Base-by-base conservation (phyloP, 1,140 invertebrate species). In the Lamellibrachia luymesi region DNA sequence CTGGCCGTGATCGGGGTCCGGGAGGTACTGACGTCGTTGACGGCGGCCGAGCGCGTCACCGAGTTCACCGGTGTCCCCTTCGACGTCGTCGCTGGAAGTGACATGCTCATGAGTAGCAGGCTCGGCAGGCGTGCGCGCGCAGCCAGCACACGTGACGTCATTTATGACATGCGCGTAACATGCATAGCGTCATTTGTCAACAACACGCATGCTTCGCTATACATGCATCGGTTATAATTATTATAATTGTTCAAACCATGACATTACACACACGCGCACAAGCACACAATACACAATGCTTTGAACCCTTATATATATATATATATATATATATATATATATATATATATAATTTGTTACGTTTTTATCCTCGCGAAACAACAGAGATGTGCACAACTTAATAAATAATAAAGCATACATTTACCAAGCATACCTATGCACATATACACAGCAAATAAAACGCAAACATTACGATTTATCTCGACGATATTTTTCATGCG, bases 41-140 rank as follows among this genome's bases (percentile, higher is more conserved):
- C 49, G 17, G 91, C 91, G 91, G 91, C 91, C 91, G 91, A 91
- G 91, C 91, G 49, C 2, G 91, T 4, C 13, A 91, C 91, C 13
- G 91, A 2, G 91, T 50, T 50, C 13, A 51, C n/a, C 2, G 91
- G 27, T 4, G 64, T 17, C 64, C 8, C 17, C 64, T 80, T 80
- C 5, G 64, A 80, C 64, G 64, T 22, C 13, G 64, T 22, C 8
- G 64, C 64, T 80, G 64, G 13, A 80, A 80, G 64, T 10, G 8
- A 80, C 13, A 22, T 6, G 64, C 64, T 10, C 13, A 80, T 80
- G 13, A 80, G 64, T 80, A 2, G 25, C 64, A 80, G 13, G 64
- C 64, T 80, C 64, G 64, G 64, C 13, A 80, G 64, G 64, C 52
- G 25, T 22, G 64, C 64, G 64, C 13, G 64, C 64, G 64, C 64